Evolutionary conservation across 1,140 invertebrate species (phyloP).

Genomic region (Hypsibius dujardini): DNA sequence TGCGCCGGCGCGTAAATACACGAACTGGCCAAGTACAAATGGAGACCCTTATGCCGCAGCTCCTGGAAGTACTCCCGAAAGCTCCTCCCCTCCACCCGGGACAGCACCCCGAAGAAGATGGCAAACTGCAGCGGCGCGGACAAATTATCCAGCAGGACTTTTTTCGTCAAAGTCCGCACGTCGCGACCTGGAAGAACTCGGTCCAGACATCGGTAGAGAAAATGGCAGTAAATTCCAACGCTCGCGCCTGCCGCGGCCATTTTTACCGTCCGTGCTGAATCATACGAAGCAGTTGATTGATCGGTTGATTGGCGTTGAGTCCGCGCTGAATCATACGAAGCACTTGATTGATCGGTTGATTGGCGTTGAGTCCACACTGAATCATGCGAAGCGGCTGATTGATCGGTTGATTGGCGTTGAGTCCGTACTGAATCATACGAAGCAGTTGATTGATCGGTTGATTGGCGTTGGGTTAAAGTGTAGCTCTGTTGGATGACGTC

Average conservation of each 20-base stretch:
- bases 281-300: too few relatives aligned
- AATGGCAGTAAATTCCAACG: conserved; percentile 62
- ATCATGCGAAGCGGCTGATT: too few relatives aligned
- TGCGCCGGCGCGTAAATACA: conserved; percentile 61
- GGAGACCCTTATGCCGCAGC: conserved; percentile 54
- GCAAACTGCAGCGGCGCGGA: conserved; percentile 65
- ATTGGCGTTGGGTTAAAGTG: too few relatives aligned
- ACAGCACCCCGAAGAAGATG: conserved; percentile 55
- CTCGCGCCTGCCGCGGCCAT: conserved; percentile 60
- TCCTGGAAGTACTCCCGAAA: conserved; percentile 47
- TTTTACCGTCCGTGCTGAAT: conserved; percentile 47
- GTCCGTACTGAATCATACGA: too few relatives aligned
- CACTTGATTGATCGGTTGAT: too few relatives aligned
- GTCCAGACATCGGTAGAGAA: conserved; percentile 61
- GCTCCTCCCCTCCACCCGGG: conserved; percentile 46
- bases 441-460: too few relatives aligned
- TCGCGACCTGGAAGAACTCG: conserved; percentile 47
- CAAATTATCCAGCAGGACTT: conserved; percentile 69
- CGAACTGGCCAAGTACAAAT: conserved; percentile 61
- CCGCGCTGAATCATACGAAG: too few relatives aligned
- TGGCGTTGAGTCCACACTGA: too few relatives aligned
- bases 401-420: neutral
- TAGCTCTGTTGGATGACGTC: conserved; percentile 65
- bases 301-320: too few relatives aligned
- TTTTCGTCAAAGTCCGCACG: conserved; percentile 52